Percentiles rank a stretch among this genome's conserved stretches.
Conservation (phyloP, 2,888 invertebrate species). For the Rhagonycha lutea region DNA sequence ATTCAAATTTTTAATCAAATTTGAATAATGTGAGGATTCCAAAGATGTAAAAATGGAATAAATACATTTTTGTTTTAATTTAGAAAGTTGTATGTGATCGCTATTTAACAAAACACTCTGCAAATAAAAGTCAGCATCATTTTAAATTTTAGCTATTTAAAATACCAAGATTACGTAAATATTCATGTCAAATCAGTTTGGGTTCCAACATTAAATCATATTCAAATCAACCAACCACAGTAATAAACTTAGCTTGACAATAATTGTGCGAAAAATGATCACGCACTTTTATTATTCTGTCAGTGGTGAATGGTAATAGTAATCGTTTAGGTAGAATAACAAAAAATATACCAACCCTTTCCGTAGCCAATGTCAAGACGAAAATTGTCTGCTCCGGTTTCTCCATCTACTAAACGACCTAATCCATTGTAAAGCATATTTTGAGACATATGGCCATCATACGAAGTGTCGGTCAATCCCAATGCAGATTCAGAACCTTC, state of each 20-base stretch:
- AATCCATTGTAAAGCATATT: conserved; percentile 64
- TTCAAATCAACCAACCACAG: neutral
- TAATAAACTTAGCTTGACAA: neutral
- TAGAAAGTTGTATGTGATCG: no score
- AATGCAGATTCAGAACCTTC: conserved; percentile 57
- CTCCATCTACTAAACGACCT: conserved; percentile 72
- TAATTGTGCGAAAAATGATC: no score
- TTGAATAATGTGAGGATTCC: no score
- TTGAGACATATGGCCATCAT: conserved; percentile 62
- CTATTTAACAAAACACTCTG: no score
- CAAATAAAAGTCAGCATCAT: no score
- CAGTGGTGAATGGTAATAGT: neutral
- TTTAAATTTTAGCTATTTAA: no score
- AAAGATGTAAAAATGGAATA: no score
- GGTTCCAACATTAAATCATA: no score
- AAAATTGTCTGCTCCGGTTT: conserved; percentile 65
- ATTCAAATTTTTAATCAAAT: no score
- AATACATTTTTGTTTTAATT: no score
- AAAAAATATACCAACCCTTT: conserved; percentile 57
- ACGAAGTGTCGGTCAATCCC: conserved; percentile 65
- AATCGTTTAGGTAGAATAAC: neutral
- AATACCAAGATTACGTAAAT: no score
- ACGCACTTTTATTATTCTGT: neutral
- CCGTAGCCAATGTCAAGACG: conserved; percentile 63
- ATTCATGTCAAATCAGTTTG: no score